Evolutionary conservation across 2,113 vertebrate species (phyloP), one percentile per base, ranked within the genome.

Genomic region (Gnathonemus echidnorhynchus): DNA sequence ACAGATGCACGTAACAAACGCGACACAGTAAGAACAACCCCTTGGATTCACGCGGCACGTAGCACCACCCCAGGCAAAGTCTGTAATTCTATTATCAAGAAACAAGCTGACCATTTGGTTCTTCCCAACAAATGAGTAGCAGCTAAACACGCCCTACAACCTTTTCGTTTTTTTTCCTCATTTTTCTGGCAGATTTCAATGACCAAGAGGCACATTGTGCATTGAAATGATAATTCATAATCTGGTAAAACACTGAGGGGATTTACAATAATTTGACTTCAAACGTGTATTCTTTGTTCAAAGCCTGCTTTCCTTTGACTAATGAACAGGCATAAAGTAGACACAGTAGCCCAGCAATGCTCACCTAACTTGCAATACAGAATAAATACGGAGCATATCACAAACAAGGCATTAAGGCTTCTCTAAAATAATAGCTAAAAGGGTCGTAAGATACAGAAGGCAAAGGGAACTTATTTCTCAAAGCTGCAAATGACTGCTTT

Each of bases 151-250:
- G 48, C 39, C 52, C 89, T 89, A 80, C 93, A 92, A 88, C 74
- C 80, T 90, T 91, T 92, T 83, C 24, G 0, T 90, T n/a, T 19
- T 77, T 89, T 83, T 17, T 21, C 4, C 24, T 21, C 35, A 45
- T 53, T 83, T 89, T 31, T 89, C 74, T 45, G 74, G 27, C 19
- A 48, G 5, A 74, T 42, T n/a, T 35, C 66, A 89, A 21, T 46
- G 93, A 91, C 93, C 92, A 86, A 31, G 91, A 93, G 92, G 94
- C 94, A 95, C 94, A 95, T 95, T 95, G 94, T 92, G 93, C 92
- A 93, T 95, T 96, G 92, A 94, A 91, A 94, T 93, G 92, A 92
- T 95, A 94, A 95, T 94, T 95, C 94, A 95, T 95, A 95, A 94
- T 94, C 93, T 93, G 91, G 93, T 94, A 94, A 93, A 93, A 94